phyloP scores from a whole-genome alignment of 1,140 invertebrate species.

The Ctenoplectra terminalis region DNA sequence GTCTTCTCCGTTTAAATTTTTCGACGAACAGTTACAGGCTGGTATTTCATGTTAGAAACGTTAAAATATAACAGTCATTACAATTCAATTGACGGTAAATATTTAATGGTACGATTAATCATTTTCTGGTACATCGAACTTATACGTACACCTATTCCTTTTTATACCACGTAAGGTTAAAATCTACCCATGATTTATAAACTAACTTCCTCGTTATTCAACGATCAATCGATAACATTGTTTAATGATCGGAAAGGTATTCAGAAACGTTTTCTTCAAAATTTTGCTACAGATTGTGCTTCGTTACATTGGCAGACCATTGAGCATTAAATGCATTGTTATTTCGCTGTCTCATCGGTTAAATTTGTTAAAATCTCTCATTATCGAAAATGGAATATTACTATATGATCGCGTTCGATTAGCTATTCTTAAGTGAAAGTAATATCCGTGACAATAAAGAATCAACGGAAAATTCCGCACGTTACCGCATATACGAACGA shows the following conservation, averaged over 20 bases:
- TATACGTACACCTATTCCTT: neutral
- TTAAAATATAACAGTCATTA: constrained; percentile 19
- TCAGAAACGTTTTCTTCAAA: neutral
- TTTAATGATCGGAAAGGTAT: neutral
- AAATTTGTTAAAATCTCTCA: too few relatives aligned
- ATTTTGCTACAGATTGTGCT: neutral
- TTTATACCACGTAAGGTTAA: neutral
- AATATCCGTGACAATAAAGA: neutral
- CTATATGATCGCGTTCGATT: neutral
- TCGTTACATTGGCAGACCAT: neutral
- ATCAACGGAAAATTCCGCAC: neutral
- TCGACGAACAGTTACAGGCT: neutral
- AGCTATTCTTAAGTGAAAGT: neutral
- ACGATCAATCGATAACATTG: neutral
- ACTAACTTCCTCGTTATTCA: neutral
- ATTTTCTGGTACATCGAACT: neutral
- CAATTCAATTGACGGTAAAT: constrained; percentile 58
- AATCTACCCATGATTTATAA: constrained; percentile 5
- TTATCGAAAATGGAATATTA: neutral
- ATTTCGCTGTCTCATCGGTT: neutral
- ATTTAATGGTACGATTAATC: constrained; percentile 54
- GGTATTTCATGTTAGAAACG: constrained; percentile 14
- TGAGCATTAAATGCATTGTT: neutral
- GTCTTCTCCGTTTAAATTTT: neutral
- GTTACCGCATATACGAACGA: neutral